Base-by-base conservation (phyloP, 2,888 invertebrate species). In the Molorchus minor region DNA sequence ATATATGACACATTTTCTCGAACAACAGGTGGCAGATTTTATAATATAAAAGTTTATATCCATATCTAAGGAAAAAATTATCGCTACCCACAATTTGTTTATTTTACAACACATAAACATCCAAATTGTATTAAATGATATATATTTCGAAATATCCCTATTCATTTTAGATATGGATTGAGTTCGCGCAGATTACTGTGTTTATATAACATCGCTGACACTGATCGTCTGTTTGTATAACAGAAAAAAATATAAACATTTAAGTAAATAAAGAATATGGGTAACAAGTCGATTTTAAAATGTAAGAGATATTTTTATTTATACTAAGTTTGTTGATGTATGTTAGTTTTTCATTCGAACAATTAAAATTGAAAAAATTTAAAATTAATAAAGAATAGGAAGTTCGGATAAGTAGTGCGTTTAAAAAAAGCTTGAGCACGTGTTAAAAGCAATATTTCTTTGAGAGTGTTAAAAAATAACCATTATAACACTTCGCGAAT, bases 151-250 rank as follows among this genome's bases (percentile, higher is more conserved):
- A 52, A 52, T 17, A 29, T 17, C 1, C 30, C 41, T 52, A 21
- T 52, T 29, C 29, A 36, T 52, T 40, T 52, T n/a, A 17, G 52
- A 52, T 52, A 52, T 52, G 21, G 30, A 52, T 41, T 41, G 41
- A 41, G 52, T 30, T 41, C 40, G 52, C 19, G 41, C 62, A 59
- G 62, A 62, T 62, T 62, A 60, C 38, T 36, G 30, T 62, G 29
- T 64, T 61, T 53, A 59, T 54, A 59, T 55, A 61, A 64, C 47
- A 61, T 21, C 58, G 44, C 53, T 64, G 57, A 63, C 60, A 63
- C 36, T 20, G 55, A 60, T 63, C 40, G 38, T 55, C 29, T 47
- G 41, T 61, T 61, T 63, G 35, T 63, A 53, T 60, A 56, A 52
- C 12, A 35, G 16, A 36, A 54, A 53, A n/a, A 45, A 54, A 54